Evolutionary conservation across 2,888 invertebrate genomes (phyloP), one percentile per base, ranked within the genome.

Genomic region (Dexiosoma caninum): DNA sequence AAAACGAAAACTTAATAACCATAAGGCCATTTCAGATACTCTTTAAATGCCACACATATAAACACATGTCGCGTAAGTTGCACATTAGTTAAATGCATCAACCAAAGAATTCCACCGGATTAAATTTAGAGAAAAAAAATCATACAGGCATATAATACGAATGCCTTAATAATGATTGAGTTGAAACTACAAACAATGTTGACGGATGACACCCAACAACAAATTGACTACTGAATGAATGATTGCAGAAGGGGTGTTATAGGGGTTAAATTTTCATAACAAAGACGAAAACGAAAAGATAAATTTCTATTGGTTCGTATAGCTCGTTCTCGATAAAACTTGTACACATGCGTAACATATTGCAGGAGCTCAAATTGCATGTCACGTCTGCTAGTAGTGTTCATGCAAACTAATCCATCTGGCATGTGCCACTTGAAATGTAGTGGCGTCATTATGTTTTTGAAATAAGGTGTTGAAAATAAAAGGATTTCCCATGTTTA

Each of bases 391-490:
- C n/a, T n/a, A n/a, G n/a, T 42, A 10, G n/a, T 70, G 44, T 44
- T 42, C 21, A 37, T 60, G 62, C 55, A 40, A 74, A 69, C 27
- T 79, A 69, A 6, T 49, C 57, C 80, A 81, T 81, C 80, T 81
- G 80, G 71, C 80, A 35, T 81, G 76, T 81, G 80, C 76, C 76
- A 77, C 80, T 81, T 80, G 37, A 66, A 66, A 64, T n/a, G 6
- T 30, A 62, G 42, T 71, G 40, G 40, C 23, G 46, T 60, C 40
- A 40, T 66, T 72, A n/a, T n/a, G 10, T 16, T 59, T 12, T 30
- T 40, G 27, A 44, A 57, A 9, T 12, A 37, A 77, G 72, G 80
- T 81, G 80, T 70, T 60, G 69, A 59, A 60, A 66, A 49, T 59
- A 55, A 76, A 70, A 72, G 35, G 46, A 55, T 62, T 55, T 21